phyloP scores from a whole-genome alignment of 2,113 vertebrate genomes.

The Hepsetus odoe region DNA sequence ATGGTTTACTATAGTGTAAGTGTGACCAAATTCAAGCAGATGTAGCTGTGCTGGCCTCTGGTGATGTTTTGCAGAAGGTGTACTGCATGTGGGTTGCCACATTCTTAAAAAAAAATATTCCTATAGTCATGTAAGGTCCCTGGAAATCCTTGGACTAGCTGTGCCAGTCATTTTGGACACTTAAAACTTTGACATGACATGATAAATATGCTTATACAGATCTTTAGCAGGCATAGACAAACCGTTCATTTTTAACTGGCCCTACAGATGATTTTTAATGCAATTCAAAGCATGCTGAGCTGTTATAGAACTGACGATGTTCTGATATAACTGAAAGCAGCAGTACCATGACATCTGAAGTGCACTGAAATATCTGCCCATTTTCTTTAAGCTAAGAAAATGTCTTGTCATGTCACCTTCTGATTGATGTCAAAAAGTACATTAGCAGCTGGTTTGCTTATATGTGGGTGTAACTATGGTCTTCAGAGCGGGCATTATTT shows the following conservation, averaged over 20 bases:
- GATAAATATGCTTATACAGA: neutral
- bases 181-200: constrained; percentile 31
- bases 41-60: neutral
- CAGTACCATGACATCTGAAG: neutral
- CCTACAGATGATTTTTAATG: neutral
- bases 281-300: neutral
- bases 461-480: neutral
- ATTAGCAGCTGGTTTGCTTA: neutral
- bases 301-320: neutral
- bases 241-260: neutral
- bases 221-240: neutral
- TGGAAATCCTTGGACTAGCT: constrained; percentile 22
- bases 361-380: neutral
- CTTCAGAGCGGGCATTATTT: neutral
- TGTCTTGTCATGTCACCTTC: neutral
- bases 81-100: constrained; percentile 2
- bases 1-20: constrained; percentile 20
- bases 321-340: neutral
- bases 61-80: neutral
- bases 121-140: neutral
- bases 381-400: neutral
- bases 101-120: constrained; percentile 1
- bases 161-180: constrained; percentile 44
- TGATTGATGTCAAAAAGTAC: neutral
- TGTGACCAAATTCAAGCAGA: neutral